Evolutionary conservation across 92 coral and sea anemone species (phyloP), one percentile per base, ranked within the genome.

Genomic region (Porites evermanni): DNA sequence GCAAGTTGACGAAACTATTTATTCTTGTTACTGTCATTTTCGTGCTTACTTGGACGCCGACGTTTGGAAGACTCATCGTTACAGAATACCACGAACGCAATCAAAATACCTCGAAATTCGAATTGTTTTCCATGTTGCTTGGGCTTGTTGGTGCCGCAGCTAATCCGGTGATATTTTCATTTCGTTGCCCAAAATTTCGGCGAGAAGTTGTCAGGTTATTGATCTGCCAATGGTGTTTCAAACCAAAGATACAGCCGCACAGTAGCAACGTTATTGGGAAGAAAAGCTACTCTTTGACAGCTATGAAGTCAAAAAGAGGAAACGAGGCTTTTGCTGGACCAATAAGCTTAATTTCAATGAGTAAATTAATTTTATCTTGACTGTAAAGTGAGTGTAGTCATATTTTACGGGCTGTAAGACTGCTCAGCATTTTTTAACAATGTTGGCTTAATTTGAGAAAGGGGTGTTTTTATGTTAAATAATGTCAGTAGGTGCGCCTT

Each of bases 1-100:
- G 91, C 29, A 89, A 89, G 82, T 12, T 92, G 32, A 92, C 95
- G 50, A 89, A 89, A 56, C 95, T 92, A 4, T 81, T 85, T 8
- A 52, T 86, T n/a, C 58, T 88, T 17, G 79, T 86, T 17, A 89
- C 93, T 4, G 29, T 70, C 7, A 77, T 89, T 54, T 92, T 92
- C 56, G 6, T 92, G 7, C 6, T 86, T 1, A 84, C 90, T 12
- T 92, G 95, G 95, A 58, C 85, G 61, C 95, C 95, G 8, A 53
- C 64, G 1, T 77, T 84, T 44, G 67, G 50, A 17, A 64, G 82
- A 67, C 71, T 19, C 61, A 32, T 77, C 26, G 53, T 77, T 17
- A 10, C 19, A 8, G 65, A 77, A 52, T 74, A 19, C 54, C 8
- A 6, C 20, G 6, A 8, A 11, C 14, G n/a, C 64, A 2, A 60